These are phyloP conservation scores for Acronicta aceris DNA, from an alignment of 2,888 invertebrate genomes.

Conservation along the genomic window DNA sequence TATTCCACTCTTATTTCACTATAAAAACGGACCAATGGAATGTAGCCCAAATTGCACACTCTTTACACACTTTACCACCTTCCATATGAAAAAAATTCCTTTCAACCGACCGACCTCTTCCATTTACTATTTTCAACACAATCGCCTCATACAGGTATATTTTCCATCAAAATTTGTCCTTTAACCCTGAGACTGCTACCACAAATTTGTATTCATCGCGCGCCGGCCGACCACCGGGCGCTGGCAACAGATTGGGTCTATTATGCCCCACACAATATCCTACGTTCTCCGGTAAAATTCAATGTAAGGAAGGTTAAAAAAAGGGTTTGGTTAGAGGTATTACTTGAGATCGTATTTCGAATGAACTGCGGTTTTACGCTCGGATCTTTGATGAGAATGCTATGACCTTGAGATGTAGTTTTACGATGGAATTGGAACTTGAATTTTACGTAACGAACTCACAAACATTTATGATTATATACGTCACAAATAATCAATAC, in stretches of 20 bases:
- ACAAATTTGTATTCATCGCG: slow-evolving; percentile 61
- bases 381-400: slow-evolving; percentile 30
- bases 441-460: background rate
- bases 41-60: background rate
- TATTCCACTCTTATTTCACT: background rate
- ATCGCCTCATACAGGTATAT: slow-evolving; percentile 43
- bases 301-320: slow-evolving; percentile 61
- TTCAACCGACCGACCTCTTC: slow-evolving; percentile 9
- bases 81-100: slow-evolving; percentile 18
- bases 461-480: background rate
- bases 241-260: slow-evolving; percentile 62
- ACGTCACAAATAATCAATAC: too few species aligned
- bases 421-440: slow-evolving; percentile 17
- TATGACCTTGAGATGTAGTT: slow-evolving; percentile 25
- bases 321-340: slow-evolving; percentile 55
- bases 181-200: slow-evolving; percentile 40
- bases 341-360: slow-evolving; percentile 46
- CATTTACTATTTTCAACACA: slow-evolving; percentile 34
- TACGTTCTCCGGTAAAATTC: slow-evolving; percentile 64
- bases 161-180: slow-evolving; percentile 51
- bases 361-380: slow-evolving; percentile 32
- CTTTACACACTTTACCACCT: slow-evolving; percentile 13
- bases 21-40: slow-evolving; percentile 6
- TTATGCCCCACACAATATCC: slow-evolving; percentile 62
- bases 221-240: slow-evolving; percentile 44